Evolutionary conservation across 2,797 vertebrate species (phyloP), one percentile per base, ranked within the genome.

Genomic region (Choloepus didactylus): DNA sequence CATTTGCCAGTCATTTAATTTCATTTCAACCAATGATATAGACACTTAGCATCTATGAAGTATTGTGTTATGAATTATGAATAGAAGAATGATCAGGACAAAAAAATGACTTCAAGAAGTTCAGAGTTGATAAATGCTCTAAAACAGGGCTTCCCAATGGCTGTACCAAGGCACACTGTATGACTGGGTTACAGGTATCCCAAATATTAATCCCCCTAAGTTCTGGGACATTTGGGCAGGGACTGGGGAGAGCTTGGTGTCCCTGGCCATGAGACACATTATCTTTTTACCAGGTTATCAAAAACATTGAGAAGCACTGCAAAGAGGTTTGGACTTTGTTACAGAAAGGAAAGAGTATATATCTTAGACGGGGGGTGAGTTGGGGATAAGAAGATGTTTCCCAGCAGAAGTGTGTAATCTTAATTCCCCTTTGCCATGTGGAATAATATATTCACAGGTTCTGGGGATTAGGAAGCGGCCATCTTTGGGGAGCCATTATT

Each of bases 61-160:
- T 41, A 72, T 25, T 72, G 21, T 87, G 25, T 23, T 84, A 66
- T 56, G 41, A 91, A 85, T 87, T 93, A 83, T 38, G n/a, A 87
- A 16, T 8, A 67, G 38, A 89, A 88, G 19, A 54, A 70, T 62
- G 12, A 91, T 49, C 3, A 67, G 60, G 27, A 92, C 8, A 80
- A 90, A 93, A 76, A 10, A 83, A 16, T 86, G 54, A 29, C 83
- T 89, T 93, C 67, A 95, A 76, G 70, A 95, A 89, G 31, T 62
- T 88, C 41, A 54, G 16, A 79, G 56, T 27, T 75, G 31, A 76
- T 41, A 85, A 82, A 60, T 91, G 12, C 19, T 93, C 21, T 72
- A 27, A 89, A 93, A 87, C 3, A 81, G 19, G 27, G 23, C 23
- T 95, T 95, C 75, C 18, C 35, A n/a, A 27, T 23, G 64, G 49